These are phyloP conservation scores for Aleiodes leptofemur DNA, from an alignment of 2,888 invertebrate genomes.

Conservation along the genomic window DNA sequence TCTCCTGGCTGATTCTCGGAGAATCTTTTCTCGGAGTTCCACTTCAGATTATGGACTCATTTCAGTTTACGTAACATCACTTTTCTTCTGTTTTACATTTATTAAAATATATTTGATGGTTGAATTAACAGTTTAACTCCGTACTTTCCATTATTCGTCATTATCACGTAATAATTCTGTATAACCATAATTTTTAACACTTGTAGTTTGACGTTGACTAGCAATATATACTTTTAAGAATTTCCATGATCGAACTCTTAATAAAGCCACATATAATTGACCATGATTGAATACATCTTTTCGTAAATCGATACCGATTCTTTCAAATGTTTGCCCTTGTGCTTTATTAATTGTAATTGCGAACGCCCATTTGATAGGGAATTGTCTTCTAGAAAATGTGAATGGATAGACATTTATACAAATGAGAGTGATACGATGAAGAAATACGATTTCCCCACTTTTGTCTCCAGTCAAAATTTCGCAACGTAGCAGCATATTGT, in stretches of 20 bases:
- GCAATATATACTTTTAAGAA: constrained; percentile 44
- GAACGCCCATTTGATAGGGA: constrained; percentile 47
- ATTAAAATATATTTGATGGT: too few relatives aligned
- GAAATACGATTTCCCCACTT: too few relatives aligned
- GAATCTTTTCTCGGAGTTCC: too few relatives aligned
- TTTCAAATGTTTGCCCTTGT: constrained; percentile 42
- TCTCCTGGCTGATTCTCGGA: too few relatives aligned
- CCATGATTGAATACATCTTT: constrained; percentile 41
- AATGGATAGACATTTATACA: constrained; percentile 49
- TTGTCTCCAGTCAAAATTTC: too few relatives aligned
- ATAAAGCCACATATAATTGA: constrained; percentile 46
- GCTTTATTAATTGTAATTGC: constrained; percentile 48
- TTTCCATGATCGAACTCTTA: constrained; percentile 44
- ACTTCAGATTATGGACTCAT: too few relatives aligned
- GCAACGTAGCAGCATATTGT: constrained; percentile 30
- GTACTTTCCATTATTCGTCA: neutral
- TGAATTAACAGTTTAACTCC: too few relatives aligned
- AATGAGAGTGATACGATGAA: too few relatives aligned
- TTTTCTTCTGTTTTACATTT: too few relatives aligned
- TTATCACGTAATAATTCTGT: neutral
- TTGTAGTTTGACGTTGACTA: constrained; percentile 25
- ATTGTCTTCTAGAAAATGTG: constrained; percentile 42
- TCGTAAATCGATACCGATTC: constrained; percentile 34
- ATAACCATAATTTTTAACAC: neutral
- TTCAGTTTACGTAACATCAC: too few relatives aligned